A percentile compares a stretch with the other conserved stretches of the same genome.
Evolutionary conservation across 2,113 vertebrate species (phyloP).

Genomic region (Thalassoma bifasciatum): DNA sequence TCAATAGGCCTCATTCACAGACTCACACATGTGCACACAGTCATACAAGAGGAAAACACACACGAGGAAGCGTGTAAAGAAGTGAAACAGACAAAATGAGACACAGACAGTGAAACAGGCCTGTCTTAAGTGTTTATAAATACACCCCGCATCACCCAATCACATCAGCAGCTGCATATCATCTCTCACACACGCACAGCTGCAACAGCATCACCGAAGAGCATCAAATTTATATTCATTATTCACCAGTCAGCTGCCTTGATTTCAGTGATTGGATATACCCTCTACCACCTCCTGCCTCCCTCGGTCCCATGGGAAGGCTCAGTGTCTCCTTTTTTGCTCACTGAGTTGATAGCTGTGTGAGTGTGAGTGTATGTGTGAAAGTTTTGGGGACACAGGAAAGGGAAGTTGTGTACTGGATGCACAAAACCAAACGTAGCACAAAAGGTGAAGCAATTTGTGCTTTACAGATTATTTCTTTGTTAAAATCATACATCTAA

Average conservation of each 20-base stretch:
- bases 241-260: constrained; percentile 85
- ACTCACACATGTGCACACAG: constrained; percentile 21
- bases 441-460: no score
- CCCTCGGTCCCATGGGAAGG: constrained; percentile 49
- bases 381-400: constrained; percentile 41
- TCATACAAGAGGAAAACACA: not conserved
- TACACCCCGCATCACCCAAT: constrained; percentile 61
- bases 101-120: constrained; percentile 52
- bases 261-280: constrained; percentile 85
- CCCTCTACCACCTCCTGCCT: constrained; percentile 41
- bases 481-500: no score
- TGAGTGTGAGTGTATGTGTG: constrained; percentile 33
- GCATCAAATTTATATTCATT: constrained; percentile 86
- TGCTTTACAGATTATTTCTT: no score
- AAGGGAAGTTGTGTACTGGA: constrained; percentile 19
- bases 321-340: constrained; percentile 66
- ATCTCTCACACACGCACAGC: constrained; percentile 56
- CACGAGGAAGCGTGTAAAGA: constrained; percentile 19
- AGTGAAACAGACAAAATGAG: constrained; percentile 49
- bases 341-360: constrained; percentile 19
- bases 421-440: no score
- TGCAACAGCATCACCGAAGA: constrained; percentile 58
- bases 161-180: constrained; percentile 61
- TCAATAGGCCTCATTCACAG: constrained; percentile 69
- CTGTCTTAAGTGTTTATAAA: constrained; percentile 63